Base-by-base conservation (phyloP, 2,113 vertebrate genomes). In the Ceyx melanurus region DNA sequence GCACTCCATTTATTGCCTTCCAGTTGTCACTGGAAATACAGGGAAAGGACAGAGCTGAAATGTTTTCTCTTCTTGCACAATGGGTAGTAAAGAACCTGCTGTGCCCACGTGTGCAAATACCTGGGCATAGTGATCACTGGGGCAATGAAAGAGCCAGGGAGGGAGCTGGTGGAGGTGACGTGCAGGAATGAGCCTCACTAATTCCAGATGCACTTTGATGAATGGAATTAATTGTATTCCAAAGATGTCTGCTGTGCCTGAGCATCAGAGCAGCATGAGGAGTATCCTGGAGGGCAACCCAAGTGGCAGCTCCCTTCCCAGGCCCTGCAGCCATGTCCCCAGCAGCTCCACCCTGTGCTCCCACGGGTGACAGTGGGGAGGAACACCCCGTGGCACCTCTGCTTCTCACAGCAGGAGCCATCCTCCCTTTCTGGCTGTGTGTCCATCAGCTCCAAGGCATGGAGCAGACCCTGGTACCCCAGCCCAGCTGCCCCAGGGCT, bases 381-480 rank as follows among this genome's bases (percentile, higher is more conserved):
- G 43, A 65, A 15, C 26, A 65, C 0, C 42, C 75, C 33, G 61
- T 13, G 3, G 37, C 0, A 0, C 15, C 62, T 8, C 33, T 0
- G 15, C 28, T 17, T 6, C 43, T 9, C 5, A 1, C 50, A 15
- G 28, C 43, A 16, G 20, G 4, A 6, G 4, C 0, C 0, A 5
- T 19, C 28, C n/a, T 1, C 3, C 3, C 17, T 16, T 26, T n/a
- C 5, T 12, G 10, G 29, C 54, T 23, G 18, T 0, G 3, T 0
- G 1, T 29, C 10, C 13, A 33, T 5, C 54, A 15, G 11, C 7
- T 20, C 12, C 8, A 40, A 57, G 18, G 10, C 61, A 19, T 5
- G 1, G 7, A 76, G 40, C 15, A 18, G 54, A 26, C 6, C 0
- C 0, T 1, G n/a, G 43, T 2, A 16, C 1, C 46, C 0, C 43